Evolutionary conservation across 2,888 invertebrate species (phyloP).

Genomic region (Andrena fulva): DNA sequence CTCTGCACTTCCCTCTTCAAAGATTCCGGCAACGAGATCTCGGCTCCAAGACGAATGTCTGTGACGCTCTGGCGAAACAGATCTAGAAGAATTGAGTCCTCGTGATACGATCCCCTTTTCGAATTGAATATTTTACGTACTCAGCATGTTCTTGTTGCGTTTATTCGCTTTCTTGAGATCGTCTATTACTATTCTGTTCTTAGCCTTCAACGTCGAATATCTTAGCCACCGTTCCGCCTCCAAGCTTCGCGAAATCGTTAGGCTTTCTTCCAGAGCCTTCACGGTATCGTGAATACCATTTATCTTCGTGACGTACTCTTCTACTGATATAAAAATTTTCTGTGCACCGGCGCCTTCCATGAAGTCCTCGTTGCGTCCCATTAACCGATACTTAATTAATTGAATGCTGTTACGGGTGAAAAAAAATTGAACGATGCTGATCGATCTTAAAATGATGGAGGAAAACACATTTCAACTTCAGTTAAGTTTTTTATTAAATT

Average conservation of each 20-base stretch:
- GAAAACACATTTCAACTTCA: background rate
- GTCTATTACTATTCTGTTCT: slow-evolving; percentile 59
- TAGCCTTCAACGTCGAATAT: slow-evolving; percentile 68
- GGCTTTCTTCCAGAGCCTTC: slow-evolving; percentile 66
- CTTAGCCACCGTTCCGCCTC: slow-evolving; percentile 70
- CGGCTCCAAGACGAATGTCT: slow-evolving; percentile 66
- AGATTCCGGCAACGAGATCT: slow-evolving; percentile 67
- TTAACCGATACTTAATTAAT: background rate
- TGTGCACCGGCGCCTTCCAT: background rate
- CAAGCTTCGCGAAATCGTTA: slow-evolving; percentile 68
- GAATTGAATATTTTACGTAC: slow-evolving; percentile 51
- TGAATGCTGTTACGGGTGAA: background rate
- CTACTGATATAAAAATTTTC: slow-evolving; percentile 2
- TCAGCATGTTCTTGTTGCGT: slow-evolving; percentile 77
- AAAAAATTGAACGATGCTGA: background rate
- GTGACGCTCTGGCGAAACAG: slow-evolving; percentile 77
- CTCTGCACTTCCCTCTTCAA: slow-evolving; percentile 74
- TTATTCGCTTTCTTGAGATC: slow-evolving; percentile 73
- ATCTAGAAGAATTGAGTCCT: slow-evolving; percentile 61
- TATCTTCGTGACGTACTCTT: slow-evolving; percentile 46
- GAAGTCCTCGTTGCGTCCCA: background rate
- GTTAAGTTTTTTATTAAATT: slow-evolving; percentile 40
- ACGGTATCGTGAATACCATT: slow-evolving; percentile 51
- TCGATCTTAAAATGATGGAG: background rate
- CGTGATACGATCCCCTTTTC: background rate